Percentiles rank a stretch among this genome's conserved stretches.
Evolutionary conservation across 2,113 vertebrate genomes (phyloP).

Genomic region (Elachura formosa): DNA sequence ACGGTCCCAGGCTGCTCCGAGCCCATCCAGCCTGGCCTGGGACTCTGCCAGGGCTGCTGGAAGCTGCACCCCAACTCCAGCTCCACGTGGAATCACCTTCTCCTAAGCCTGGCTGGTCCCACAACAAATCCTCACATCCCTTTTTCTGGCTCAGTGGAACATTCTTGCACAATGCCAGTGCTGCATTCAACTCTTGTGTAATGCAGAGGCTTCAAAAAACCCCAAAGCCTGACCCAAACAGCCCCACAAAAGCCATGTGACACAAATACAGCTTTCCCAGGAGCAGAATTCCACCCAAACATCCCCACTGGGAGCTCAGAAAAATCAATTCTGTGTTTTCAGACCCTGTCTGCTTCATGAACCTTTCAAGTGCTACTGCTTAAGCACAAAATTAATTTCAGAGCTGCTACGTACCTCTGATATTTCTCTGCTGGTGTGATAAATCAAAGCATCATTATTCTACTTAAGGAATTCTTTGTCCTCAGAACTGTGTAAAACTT

Average conservation of each 20-base stretch:
- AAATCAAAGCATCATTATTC: background rate
- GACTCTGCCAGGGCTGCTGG: background rate
- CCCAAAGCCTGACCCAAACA: background rate
- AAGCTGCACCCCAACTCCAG: background rate
- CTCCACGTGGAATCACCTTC: background rate
- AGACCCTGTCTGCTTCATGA: background rate
- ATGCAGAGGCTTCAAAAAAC: background rate
- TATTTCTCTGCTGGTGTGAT: background rate
- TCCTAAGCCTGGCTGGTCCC: background rate
- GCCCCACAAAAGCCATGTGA: background rate
- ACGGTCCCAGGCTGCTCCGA: background rate
- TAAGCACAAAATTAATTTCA: background rate
- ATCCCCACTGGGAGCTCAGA: background rate
- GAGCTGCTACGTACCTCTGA: background rate
- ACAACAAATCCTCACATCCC: background rate
- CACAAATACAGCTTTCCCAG: background rate
- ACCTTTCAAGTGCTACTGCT: background rate
- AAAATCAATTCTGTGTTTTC: background rate
- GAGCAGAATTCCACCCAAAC: background rate
- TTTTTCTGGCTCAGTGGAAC: background rate
- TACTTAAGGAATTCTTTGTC: background rate
- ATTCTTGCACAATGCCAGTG: background rate
- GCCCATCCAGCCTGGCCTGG: background rate
- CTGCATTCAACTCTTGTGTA: background rate
- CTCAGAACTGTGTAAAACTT: background rate